Conservation (phyloP, 37 sponge, comb jelly and placozoan species). For the Hormiphora californensis region DNA sequence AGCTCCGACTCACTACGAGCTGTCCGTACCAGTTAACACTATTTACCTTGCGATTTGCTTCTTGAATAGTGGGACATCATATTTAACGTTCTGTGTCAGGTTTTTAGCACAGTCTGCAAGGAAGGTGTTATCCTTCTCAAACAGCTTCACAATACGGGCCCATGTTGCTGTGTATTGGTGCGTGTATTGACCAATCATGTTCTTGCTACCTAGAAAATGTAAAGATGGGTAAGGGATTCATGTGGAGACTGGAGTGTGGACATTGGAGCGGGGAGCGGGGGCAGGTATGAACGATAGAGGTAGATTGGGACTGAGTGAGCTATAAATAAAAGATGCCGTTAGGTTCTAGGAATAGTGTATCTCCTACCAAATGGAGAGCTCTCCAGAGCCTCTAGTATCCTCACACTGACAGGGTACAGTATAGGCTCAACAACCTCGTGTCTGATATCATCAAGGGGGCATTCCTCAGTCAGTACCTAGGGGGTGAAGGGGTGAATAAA, state of each 20-base stretch:
- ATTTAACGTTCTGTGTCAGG: conserved; percentile 32
- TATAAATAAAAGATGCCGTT: no score
- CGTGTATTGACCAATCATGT: conserved; percentile 17
- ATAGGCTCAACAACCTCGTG: not conserved
- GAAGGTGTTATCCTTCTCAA: conserved; percentile 21
- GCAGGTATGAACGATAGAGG: no score
- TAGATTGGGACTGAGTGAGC: no score
- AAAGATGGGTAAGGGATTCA: not conserved
- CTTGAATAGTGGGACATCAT: conserved; percentile 41
- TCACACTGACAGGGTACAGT: conserved; percentile 18
- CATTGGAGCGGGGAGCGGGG: not conserved
- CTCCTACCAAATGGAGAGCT: conserved; percentile 35
- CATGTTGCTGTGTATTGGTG: conserved; percentile 52
- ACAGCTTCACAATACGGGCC: conserved; percentile 45
- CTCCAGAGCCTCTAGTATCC: conserved; percentile 1
- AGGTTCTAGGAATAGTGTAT: no score
- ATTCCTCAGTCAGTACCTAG: conserved; percentile 8
- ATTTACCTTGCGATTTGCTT: conserved; percentile 36
- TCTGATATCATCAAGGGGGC: not conserved
- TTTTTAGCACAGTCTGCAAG: conserved; percentile 48
- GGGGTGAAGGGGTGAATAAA: no score
- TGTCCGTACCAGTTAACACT: no score
- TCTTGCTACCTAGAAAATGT: conserved; percentile 10
- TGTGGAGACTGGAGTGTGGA: not conserved
- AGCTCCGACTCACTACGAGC: no score